A percentile compares a stretch with the other conserved stretches of the same genome.
phyloP scores from a whole-genome alignment of 2,888 invertebrate species.

The Napeogenes inachia region DNA sequence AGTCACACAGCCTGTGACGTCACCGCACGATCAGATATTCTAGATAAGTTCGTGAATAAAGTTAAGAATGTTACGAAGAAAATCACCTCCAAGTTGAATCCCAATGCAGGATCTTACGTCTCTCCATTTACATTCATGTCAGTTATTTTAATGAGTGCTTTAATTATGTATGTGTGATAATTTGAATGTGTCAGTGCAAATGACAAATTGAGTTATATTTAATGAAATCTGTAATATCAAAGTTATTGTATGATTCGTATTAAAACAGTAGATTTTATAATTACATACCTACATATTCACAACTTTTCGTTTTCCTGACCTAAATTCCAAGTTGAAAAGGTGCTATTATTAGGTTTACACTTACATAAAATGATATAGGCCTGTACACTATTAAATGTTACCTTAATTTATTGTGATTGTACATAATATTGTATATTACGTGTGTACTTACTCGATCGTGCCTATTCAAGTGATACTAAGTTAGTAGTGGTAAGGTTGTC shows the following conservation, averaged over 20 bases:
- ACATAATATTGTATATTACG: constrained; percentile 11
- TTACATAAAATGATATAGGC: neutral
- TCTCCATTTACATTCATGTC: constrained; percentile 41
- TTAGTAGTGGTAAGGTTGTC: constrained; percentile 10
- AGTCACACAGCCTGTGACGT: constrained; percentile 84
- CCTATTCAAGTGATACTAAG: constrained; percentile 24
- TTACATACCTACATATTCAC: too few relatives aligned
- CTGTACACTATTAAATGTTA: constrained; percentile 5
- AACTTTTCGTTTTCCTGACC: too few relatives aligned
- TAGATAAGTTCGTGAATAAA: constrained; percentile 73
- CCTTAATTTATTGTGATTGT: constrained; percentile 20
- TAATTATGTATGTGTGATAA: constrained; percentile 9
- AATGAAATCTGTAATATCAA: neutral
- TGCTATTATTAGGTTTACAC: neutral
- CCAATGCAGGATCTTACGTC: constrained; percentile 39
- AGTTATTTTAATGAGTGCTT: constrained; percentile 15
- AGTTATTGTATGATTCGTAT: too few relatives aligned
- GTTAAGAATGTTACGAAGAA: constrained; percentile 65
- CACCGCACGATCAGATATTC: constrained; percentile 74
- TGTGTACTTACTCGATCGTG: constrained; percentile 22
- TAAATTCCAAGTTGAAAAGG: neutral
- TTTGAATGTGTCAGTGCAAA: neutral
- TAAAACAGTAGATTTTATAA: too few relatives aligned
- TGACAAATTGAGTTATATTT: neutral
- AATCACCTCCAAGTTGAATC: constrained; percentile 48